phyloP scores from a whole-genome alignment of 2,888 invertebrate genomes.

The Xylota segnis region DNA sequence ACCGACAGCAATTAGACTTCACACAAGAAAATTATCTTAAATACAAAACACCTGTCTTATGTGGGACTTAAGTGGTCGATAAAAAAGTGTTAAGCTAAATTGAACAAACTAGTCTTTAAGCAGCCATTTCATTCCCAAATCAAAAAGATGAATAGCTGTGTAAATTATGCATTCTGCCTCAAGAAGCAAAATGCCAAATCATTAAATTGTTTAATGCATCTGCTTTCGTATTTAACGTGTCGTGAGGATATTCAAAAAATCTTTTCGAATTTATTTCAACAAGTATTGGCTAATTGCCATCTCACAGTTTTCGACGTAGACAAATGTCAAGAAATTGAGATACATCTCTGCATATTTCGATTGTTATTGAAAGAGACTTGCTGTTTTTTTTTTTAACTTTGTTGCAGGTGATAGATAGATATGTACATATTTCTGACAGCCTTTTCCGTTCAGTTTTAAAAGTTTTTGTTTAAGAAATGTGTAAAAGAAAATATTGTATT shows the following conservation, averaged over 20 bases:
- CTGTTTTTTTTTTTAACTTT: background rate
- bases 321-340: slow-evolving; percentile 6
- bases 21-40: too few species aligned
- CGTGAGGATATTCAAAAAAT: background rate
- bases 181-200: background rate
- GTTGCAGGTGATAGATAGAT: background rate
- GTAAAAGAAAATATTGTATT: background rate
- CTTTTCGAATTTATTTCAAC: background rate
- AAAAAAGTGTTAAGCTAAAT: too few species aligned
- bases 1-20: too few species aligned
- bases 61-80: too few species aligned
- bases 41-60: too few species aligned
- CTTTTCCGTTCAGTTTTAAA: too few species aligned
- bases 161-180: background rate
- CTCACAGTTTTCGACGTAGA: background rate
- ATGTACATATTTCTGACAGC: too few species aligned
- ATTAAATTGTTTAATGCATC: background rate
- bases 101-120: too few species aligned
- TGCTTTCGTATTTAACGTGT: background rate
- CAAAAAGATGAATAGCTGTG: too few species aligned
- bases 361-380: background rate
- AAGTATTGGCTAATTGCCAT: slow-evolving; percentile 6
- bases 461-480: background rate
- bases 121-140: too few species aligned
- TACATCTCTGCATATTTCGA: background rate